phyloP scores from a whole-genome alignment of 2,888 invertebrate species.

The Dendrolimus pini region DNA sequence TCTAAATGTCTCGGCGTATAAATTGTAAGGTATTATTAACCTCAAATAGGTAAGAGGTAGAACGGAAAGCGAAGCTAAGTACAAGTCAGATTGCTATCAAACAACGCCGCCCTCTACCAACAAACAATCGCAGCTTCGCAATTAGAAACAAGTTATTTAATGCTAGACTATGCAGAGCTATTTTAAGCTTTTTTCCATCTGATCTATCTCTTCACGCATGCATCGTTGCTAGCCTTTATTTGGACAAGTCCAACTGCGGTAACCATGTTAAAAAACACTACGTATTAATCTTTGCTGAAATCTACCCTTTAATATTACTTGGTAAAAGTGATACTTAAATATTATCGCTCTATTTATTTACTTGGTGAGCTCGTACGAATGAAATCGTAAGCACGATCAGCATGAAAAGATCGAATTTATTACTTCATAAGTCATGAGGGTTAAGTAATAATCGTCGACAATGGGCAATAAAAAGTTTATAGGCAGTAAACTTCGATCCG shows the following conservation, averaged over 20 bases:
- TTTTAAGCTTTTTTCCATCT: slow-evolving; percentile 47
- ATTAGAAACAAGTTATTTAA: slow-evolving; percentile 58
- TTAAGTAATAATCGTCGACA: slow-evolving; percentile 75
- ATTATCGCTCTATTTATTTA: slow-evolving; percentile 22
- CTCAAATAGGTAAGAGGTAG: slow-evolving; percentile 33
- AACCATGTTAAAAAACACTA: too few species aligned
- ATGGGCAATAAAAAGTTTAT: slow-evolving; percentile 74
- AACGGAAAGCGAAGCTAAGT: slow-evolving; percentile 25
- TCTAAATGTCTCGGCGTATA: slow-evolving; percentile 1
- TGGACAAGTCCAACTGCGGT: too few species aligned
- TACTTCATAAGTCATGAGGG: slow-evolving; percentile 74
- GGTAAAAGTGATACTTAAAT: neutral
- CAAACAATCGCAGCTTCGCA: slow-evolving; percentile 43
- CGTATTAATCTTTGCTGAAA: too few species aligned
- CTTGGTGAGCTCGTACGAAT: slow-evolving; percentile 27
- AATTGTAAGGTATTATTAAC: slow-evolving; percentile 19
- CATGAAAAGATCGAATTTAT: slow-evolving; percentile 68
- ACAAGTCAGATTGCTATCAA: slow-evolving; percentile 46
- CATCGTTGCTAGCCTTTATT: slow-evolving; percentile 11
- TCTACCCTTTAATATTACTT: neutral
- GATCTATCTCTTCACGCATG: slow-evolving; percentile 45
- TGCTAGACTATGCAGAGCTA: slow-evolving; percentile 41
- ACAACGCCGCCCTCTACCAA: slow-evolving; percentile 31
- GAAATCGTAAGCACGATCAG: slow-evolving; percentile 43
- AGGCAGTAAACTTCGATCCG: slow-evolving; percentile 71